phyloP scores from a whole-genome alignment of 2,113 vertebrate species.

The Orientallactaga bullata region DNA sequence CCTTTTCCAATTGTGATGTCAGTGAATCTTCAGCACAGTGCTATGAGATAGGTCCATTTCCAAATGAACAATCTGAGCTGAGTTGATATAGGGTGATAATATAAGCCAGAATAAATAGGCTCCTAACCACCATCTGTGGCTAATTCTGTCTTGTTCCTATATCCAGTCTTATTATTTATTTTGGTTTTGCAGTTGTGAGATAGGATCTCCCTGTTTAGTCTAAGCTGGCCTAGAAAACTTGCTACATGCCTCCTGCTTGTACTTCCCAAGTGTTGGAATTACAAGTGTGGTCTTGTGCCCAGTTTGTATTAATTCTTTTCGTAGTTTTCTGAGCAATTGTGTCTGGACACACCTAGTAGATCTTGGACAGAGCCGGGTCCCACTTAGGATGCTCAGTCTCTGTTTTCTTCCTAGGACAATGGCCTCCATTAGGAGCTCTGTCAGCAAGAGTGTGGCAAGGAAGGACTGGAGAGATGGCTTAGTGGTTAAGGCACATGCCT shows the following conservation, averaged over 20 bases:
- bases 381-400: not conserved
- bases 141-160: not conserved
- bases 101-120: not conserved
- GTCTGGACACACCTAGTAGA: not conserved
- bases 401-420: not conserved
- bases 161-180: not conserved
- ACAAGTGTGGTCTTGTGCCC: not conserved
- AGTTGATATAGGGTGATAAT: not conserved
- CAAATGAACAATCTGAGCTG: not conserved
- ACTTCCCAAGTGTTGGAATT: not conserved
- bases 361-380: not conserved
- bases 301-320: not conserved
- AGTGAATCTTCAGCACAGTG: not conserved
- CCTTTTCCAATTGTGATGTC: not conserved
- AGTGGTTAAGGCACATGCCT: no score
- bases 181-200: not conserved
- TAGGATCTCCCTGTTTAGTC: not conserved
- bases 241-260: not conserved
- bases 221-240: not conserved
- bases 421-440: not conserved
- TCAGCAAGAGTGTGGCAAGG: not conserved
- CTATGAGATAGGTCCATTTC: not conserved
- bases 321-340: constrained; percentile 6
- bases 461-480: no score
- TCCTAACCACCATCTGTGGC: not conserved